A percentile compares a stretch with the other conserved stretches of the same genome.
Evolutionary conservation across 1,140 invertebrate genomes (phyloP).

Genomic region (Megathymus violae): DNA sequence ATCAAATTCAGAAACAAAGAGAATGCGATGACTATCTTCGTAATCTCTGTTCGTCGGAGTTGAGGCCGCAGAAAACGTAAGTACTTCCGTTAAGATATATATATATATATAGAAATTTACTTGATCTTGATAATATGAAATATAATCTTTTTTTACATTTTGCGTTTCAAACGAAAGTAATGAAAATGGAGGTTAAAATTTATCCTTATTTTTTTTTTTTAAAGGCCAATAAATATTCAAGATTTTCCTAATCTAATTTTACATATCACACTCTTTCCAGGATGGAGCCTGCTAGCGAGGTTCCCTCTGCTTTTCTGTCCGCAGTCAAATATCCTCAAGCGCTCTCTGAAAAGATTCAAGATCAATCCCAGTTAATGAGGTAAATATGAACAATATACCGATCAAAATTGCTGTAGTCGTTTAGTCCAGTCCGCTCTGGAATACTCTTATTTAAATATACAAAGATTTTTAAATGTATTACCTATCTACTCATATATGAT

Average conservation of each 20-base stretch:
- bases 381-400: conserved; percentile 29
- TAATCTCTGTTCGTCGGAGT: conserved; percentile 69
- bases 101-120: too few species aligned
- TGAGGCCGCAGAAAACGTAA: conserved; percentile 86
- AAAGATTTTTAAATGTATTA: too few species aligned
- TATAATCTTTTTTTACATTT: too few species aligned
- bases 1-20: conserved; percentile 88
- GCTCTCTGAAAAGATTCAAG: conserved; percentile 40
- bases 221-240: too few species aligned
- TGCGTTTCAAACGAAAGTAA: too few species aligned
- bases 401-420: neutral
- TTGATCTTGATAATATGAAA: too few species aligned
- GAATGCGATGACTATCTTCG: conserved; percentile 76
- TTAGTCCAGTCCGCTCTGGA: too few species aligned
- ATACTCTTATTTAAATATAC: too few species aligned
- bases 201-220: conserved; percentile 13
- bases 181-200: neutral
- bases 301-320: conserved; percentile 81
- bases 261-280: conserved; percentile 66
- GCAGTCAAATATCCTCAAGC: conserved; percentile 49
- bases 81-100: conserved; percentile 48
- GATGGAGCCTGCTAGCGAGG: conserved; percentile 84
- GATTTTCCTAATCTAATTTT: too few species aligned
- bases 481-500: conserved; percentile 1
- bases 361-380: conserved; percentile 48